Evolutionary conservation across 2,113 vertebrate species (phyloP), one percentile per base, ranked within the genome.

Genomic region (Ochotona curzoniae): DNA sequence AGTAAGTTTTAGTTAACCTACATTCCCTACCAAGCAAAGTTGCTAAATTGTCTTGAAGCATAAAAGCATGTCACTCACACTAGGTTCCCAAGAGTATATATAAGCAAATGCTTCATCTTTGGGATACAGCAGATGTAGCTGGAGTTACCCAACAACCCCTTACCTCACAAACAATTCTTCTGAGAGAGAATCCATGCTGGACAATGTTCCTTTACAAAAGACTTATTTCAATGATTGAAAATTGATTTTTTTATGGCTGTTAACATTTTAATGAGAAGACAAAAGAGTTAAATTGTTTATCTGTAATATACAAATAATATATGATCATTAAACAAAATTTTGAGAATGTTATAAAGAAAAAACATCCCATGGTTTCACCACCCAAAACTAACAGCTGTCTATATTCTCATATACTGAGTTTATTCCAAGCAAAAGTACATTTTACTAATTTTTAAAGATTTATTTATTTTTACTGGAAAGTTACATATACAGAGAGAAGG

Each of bases 151-250:
- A 94, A 47, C 35, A 7, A 89, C 74, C 15, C 9, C 93, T 96
- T 96, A 96, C 96, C 96, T 96, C 78, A 81, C 69, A 82, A 91
- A 93, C 94, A 94, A 82, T 73, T 87, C 94, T 85, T 96, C 93
- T 79, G 87, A 60, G 78, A 79, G 47, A 83, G 96, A 96, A 89
- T 97, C 94, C 96, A 97, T 97, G 81, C 30, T 87, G 66, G 23
- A 81, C 78, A 91, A 73, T 49, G 49, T 84, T 91, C 81, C 89
- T 89, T 61, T 66, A 60, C 32, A 78, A 82, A 94, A 93, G 54
- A 83, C 21, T 75, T 95, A 91, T 35, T 78, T 71, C 57, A 92
- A 14, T 75, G 38, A 20, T 87, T 83, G 66, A 28, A 89, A 89
- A 79, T 7, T 87, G 38, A 91, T 32, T 89, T 94, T 83, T 94